Base-by-base conservation (phyloP, 2,888 invertebrate species). In the Catonia carolina region DNA sequence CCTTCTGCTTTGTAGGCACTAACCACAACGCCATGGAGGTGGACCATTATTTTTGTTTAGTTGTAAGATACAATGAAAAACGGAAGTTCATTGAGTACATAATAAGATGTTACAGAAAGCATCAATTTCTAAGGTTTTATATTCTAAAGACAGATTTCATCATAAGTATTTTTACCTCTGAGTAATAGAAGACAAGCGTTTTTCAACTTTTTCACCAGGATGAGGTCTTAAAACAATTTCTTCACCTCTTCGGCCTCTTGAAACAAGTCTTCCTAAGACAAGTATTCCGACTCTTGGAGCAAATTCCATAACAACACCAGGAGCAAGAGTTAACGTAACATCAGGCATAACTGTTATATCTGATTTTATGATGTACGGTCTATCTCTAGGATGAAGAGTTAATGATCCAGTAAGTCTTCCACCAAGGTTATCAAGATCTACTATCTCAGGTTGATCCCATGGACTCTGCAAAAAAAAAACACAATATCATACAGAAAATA, bases 331-430 rank as follows among this genome's bases (percentile, higher is more conserved):
- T 33, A 99, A 72, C 0, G 86, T 89, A 0, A 84, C 88, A 60
- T 85, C 88, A 0, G 98, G 97, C 97, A 99, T 96, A 0, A 99
- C 84, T 0, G 98, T 99, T 37, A 99, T 83, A 71, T 99, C 99
- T 0, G 91, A 81, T 62, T 79, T 81, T 15, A 99, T 80, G 1
- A 85, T 69, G 67, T 95, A 96, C 0, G 95, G 91, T 36, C 78
- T 74, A 1, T 77, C 71, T 52, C 86, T 78, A 17, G 78, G 74
- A 57, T 79, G 78, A 31, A 95, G 69, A 0, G 77, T 78, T 15
- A 87, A 70, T 70, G 84, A 85, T 53, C 80, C 79, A 60, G 76
- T 78, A 31, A 89, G 78, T 62, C 92, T 77, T 1, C 94, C 94
- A 0, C 90, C 89, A 48, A 93, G 75, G 65, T 80, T 80, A 61